These are phyloP conservation scores for Leptopilina drosophilae DNA, from an alignment of 2,888 invertebrate species.

Conservation along the genomic window DNA sequence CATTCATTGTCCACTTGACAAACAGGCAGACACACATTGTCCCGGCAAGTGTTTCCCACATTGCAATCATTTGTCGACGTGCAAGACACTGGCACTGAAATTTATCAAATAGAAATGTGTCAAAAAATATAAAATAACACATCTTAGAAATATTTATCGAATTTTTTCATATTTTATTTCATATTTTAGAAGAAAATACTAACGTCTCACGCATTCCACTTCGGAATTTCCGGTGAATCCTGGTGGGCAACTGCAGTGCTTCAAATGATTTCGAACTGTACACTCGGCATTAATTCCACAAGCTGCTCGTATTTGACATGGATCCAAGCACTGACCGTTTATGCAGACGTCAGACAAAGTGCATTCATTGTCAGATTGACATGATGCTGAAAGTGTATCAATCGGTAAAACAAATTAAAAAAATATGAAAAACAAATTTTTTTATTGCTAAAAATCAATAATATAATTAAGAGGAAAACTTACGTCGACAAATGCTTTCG, in stretches of 20 bases:
- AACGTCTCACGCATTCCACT: slow-evolving; percentile 90
- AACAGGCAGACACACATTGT: slow-evolving; percentile 88
- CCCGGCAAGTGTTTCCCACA: slow-evolving; percentile 85
- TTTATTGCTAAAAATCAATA: too few relatives aligned
- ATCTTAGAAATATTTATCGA: background rate
- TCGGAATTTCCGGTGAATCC: slow-evolving; percentile 92
- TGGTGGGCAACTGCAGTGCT: slow-evolving; percentile 89
- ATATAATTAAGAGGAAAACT: slow-evolving; percentile 70
- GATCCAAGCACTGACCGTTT: slow-evolving; percentile 89
- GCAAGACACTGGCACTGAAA: slow-evolving; percentile 87
- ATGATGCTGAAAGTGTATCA: slow-evolving; percentile 80
- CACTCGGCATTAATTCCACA: slow-evolving; percentile 93
- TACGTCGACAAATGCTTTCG: slow-evolving; percentile 88
- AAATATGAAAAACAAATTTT: too few relatives aligned
- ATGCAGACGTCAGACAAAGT: slow-evolving; percentile 87
- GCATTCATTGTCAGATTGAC: slow-evolving; percentile 89
- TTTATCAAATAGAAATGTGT: background rate
- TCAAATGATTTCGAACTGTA: slow-evolving; percentile 83
- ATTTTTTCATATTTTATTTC: too few relatives aligned
- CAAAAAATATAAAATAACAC: too few relatives aligned
- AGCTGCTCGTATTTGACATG: slow-evolving; percentile 84
- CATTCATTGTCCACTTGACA: slow-evolving; percentile 89
- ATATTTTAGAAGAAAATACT: slow-evolving; percentile 68
- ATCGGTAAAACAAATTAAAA: too few relatives aligned
- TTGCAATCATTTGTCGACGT: slow-evolving; percentile 84